These are phyloP conservation scores for Coremacera marginata DNA, from an alignment of 2,888 invertebrate species.

Conservation along the genomic window DNA sequence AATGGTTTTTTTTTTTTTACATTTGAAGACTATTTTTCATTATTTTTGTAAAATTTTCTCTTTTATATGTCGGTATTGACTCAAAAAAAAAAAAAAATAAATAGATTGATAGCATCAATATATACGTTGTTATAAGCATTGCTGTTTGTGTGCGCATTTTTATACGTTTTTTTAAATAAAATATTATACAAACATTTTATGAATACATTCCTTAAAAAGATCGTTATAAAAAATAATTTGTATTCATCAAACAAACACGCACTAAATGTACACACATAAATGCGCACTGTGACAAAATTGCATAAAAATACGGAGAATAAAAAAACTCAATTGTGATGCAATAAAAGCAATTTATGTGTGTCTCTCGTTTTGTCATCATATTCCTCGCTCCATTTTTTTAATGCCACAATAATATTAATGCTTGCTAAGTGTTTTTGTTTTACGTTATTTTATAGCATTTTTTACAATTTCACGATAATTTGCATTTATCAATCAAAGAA, in stretches of 20 bases:
- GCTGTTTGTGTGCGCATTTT: neutral
- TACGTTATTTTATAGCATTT: neutral
- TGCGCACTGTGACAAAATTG: neutral
- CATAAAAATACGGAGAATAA: neutral
- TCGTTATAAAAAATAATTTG: neutral
- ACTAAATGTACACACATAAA: neutral
- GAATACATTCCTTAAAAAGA: neutral
- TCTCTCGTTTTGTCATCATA: neutral
- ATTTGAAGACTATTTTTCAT: too few relatives aligned
- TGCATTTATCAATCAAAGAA: neutral
- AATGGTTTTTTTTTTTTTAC: too few relatives aligned
- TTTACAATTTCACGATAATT: neutral
- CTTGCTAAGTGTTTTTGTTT: neutral
- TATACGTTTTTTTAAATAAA: neutral
- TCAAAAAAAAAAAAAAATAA: too few relatives aligned
- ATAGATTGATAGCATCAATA: too few relatives aligned
- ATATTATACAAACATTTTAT: neutral
- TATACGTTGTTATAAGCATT: too few relatives aligned
- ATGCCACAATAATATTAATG: neutral
- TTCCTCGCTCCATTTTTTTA: neutral
- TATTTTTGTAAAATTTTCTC: too few relatives aligned
- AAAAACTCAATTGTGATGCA: too few relatives aligned
- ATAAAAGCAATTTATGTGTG: neutral
- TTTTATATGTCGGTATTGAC: too few relatives aligned
- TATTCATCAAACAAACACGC: neutral